phyloP scores from a whole-genome alignment of 2,888 invertebrate genomes.

The Sussaba pulchella region DNA sequence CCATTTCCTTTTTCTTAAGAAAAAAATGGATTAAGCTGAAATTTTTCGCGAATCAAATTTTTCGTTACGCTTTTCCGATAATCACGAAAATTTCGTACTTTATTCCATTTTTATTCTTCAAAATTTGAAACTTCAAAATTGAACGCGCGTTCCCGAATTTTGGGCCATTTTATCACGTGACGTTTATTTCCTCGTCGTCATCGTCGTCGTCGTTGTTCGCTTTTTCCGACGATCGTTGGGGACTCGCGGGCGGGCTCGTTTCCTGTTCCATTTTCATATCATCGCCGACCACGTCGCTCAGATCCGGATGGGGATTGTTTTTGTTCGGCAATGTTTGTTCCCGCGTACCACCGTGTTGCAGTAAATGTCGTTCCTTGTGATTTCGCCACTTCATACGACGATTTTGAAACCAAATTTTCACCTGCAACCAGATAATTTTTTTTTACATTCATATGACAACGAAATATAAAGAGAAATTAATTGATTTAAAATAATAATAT shows the following conservation, averaged over 20 bases:
- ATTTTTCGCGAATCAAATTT: constrained; percentile 32
- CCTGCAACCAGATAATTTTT: constrained; percentile 85
- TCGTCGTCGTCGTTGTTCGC: constrained; percentile 86
- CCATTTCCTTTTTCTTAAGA: neutral
- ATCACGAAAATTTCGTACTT: constrained; percentile 20
- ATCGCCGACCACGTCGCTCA: constrained; percentile 95
- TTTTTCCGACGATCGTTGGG: constrained; percentile 83
- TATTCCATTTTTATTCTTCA: constrained; percentile 1
- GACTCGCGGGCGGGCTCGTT: constrained; percentile 81
- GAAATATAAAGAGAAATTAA: neutral
- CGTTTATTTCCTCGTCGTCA: constrained; percentile 94
- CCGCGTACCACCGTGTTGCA: constrained; percentile 96
- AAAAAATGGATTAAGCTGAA: constrained; percentile 25
- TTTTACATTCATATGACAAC: too few relatives aligned
- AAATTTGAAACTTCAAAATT: constrained; percentile 12
- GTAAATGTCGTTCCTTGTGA: constrained; percentile 97
- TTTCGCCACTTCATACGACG: constrained; percentile 99
- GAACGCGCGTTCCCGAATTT: constrained; percentile 46
- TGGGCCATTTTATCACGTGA: constrained; percentile 90
- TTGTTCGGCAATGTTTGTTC: constrained; percentile 98
- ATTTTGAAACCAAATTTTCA: constrained; percentile 98
- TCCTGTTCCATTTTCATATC: constrained; percentile 88
- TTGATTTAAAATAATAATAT: too few relatives aligned
- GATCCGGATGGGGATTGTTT: constrained; percentile 97
- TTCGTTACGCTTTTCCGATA: constrained; percentile 32